Conservation (phyloP, 2,888 invertebrate genomes). For the Drosophila nigricruria region DNA sequence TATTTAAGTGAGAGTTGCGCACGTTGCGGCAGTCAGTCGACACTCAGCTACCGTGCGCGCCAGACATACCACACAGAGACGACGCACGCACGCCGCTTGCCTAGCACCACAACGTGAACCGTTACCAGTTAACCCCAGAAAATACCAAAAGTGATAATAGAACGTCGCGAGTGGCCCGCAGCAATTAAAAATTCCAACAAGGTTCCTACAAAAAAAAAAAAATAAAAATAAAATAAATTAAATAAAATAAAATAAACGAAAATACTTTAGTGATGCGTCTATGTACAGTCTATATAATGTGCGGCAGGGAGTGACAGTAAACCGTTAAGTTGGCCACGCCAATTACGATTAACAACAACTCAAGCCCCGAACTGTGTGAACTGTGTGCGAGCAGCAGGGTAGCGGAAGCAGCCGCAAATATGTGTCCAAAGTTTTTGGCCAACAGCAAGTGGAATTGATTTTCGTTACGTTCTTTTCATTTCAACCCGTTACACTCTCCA, state of each 20-base stretch:
- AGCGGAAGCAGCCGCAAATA: constrained; percentile 56
- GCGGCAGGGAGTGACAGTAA: constrained; percentile 33
- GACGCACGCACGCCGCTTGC: constrained; percentile 34
- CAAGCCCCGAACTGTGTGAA: constrained; percentile 10
- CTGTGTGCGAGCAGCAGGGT: constrained; percentile 26
- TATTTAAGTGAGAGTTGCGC: constrained; percentile 78
- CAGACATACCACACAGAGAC: constrained; percentile 31
- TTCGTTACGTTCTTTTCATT: constrained; percentile 55
- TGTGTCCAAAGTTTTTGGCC: constrained; percentile 69
- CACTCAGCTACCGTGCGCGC: constrained; percentile 75
- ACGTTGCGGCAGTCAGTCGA: constrained; percentile 79
- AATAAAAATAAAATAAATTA: constrained; percentile 11
- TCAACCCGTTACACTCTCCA: constrained; percentile 13
- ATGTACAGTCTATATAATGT: constrained; percentile 33
- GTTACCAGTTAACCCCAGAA: constrained; percentile 35
- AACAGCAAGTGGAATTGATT: constrained; percentile 71
- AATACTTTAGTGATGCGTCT: constrained; percentile 21
- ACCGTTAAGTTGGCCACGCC: constrained; percentile 46
- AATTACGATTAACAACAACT: constrained; percentile 48
- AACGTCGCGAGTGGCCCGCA: constrained; percentile 41
- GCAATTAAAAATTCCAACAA: constrained; percentile 44
- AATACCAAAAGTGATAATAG: constrained; percentile 46
- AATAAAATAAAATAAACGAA: constrained; percentile 16
- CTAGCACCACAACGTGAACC: constrained; percentile 44
- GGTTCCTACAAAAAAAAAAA: constrained; percentile 42